Evolutionary conservation across 2,888 invertebrate genomes (phyloP), one percentile per base, ranked within the genome.

Genomic region (Catocala fraxini): DNA sequence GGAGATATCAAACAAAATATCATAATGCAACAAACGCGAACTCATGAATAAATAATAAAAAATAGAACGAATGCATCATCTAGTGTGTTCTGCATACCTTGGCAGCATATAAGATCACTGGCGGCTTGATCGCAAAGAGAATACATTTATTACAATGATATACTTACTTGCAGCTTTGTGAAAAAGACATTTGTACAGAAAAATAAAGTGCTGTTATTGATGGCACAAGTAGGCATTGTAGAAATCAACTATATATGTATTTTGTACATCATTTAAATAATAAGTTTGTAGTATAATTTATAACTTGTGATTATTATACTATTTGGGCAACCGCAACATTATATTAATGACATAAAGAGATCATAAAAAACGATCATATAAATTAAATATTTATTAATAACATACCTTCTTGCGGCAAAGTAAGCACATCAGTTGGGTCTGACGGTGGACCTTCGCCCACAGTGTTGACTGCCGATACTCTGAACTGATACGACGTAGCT

Each of bases 391-490:
- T 46, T n/a, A 33, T 54, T 45, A 39, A 6, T 39, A 33, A 57
- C 95, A 95, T 95, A 99, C 98, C 98, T 96, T 99, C 99, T 95
- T 99, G 99, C 0, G 99, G 99, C 75, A 99, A 95, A 78, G 97
- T 97, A 57, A 99, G 96, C 56, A 97, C 96, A 82, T 98, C 98
- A 72, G 98, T 98, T 0, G 99, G 97, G 63, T 97, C 97, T 0
- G 99, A 99, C 1, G 98, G 96, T 0, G 97, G 96, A 4, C 99
- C 99, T 86, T 99, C 98, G 0, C 99, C 99, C 0, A 99, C 99
- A 54, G 97, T 97, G 90, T 99, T 99, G 10, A 99, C 97, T 11
- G 99, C 99, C 69, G 98, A 98, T n/a, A 99, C 98, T 68, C 99
- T 95, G 90, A 99, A 99, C 88, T 99, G 98, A 89, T 99, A 99